phyloP scores from a whole-genome alignment of 2,888 invertebrate genomes.

The Elmis aenea region DNA sequence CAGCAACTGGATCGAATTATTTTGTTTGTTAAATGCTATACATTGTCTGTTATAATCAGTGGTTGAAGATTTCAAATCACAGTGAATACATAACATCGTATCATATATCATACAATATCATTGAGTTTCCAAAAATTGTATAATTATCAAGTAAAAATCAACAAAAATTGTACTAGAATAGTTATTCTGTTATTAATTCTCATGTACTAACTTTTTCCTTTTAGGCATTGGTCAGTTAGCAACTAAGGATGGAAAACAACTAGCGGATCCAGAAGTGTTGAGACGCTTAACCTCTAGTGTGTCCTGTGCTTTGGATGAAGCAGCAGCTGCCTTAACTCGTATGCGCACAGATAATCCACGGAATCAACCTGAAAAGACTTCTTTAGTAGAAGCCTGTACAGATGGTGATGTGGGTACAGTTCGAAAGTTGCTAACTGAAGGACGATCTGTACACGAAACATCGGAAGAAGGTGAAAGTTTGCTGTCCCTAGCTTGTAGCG shows the following conservation, averaged over 20 bases:
- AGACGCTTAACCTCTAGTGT: constrained; percentile 77
- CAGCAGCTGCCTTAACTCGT: constrained; percentile 91
- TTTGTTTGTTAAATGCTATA: too few species aligned
- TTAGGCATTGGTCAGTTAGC: constrained; percentile 80
- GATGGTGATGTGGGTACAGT: constrained; percentile 94
- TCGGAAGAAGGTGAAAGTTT: constrained; percentile 97
- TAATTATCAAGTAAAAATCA: too few species aligned
- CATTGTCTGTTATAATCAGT: too few species aligned
- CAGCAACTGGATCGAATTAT: too few species aligned
- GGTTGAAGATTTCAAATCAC: too few species aligned
- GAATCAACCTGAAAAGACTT: constrained; percentile 40
- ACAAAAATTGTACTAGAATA: too few species aligned
- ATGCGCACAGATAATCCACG: constrained; percentile 82
- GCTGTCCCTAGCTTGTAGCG: constrained; percentile 92
- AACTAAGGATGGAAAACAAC: constrained; percentile 73
- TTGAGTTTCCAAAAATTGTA: too few species aligned
- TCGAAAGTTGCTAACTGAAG: constrained; percentile 86
- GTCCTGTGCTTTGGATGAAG: constrained; percentile 92
- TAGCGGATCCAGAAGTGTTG: constrained; percentile 85
- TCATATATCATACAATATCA: too few species aligned
- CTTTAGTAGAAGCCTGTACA: constrained; percentile 87
- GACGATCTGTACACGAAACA: constrained; percentile 90
- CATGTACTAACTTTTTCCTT: too few species aligned
- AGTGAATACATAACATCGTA: too few species aligned
- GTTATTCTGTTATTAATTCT: too few species aligned